These are phyloP conservation scores for Eupeodes latifasciatus DNA, from an alignment of 2,888 invertebrate species.

Conservation along the genomic window DNA sequence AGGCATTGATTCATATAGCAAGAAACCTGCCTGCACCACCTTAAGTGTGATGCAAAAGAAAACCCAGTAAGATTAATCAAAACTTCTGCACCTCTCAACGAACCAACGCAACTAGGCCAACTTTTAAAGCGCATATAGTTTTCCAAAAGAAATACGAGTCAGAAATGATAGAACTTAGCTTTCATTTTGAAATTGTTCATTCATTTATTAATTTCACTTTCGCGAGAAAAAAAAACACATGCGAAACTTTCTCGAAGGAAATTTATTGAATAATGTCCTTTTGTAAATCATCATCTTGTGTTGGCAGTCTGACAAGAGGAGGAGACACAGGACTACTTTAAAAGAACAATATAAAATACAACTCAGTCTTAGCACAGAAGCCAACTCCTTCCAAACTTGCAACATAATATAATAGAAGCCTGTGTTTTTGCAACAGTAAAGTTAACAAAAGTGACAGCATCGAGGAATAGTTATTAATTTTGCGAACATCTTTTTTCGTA, in stretches of 20 bases:
- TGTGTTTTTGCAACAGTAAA: constrained; percentile 24
- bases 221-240: constrained; percentile 28
- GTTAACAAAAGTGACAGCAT: constrained; percentile 53
- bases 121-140: constrained; percentile 7
- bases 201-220: constrained; percentile 60
- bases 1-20: constrained; percentile 18
- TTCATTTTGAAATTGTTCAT: constrained; percentile 51
- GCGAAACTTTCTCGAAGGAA: constrained; percentile 37
- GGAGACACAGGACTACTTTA: not conserved
- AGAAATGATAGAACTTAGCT: not conserved
- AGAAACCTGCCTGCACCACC: constrained; percentile 9
- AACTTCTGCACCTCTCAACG: constrained; percentile 20
- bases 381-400: constrained; percentile 36
- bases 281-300: constrained; percentile 46
- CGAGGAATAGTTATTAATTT: constrained; percentile 43
- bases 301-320: constrained; percentile 20
- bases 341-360: constrained; percentile 40
- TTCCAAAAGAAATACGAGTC: not conserved
- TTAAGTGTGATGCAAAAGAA: constrained; percentile 14
- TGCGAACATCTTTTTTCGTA: constrained; percentile 15
- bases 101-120: constrained; percentile 37
- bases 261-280: constrained; percentile 47
- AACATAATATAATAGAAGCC: constrained; percentile 6
- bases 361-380: not conserved
- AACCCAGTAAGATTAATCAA: constrained; percentile 52